A percentile compares a stretch with the other conserved stretches of the same genome.
Conservation (phyloP, 2,888 invertebrate species). For the Cosmia trapezina region DNA sequence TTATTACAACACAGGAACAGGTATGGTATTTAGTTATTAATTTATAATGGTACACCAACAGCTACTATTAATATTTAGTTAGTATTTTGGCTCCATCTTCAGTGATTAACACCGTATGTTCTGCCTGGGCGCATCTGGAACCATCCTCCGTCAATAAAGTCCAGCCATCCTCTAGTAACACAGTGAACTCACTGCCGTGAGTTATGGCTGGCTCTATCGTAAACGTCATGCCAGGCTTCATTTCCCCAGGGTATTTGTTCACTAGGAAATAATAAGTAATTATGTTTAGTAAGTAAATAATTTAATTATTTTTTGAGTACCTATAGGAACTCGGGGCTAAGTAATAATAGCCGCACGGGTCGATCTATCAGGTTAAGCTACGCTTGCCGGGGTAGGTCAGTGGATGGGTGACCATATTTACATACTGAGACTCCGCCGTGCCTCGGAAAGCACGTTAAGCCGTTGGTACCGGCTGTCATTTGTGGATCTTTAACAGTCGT, state of each 20-base stretch:
- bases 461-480: too few species aligned
- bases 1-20: constrained; percentile 26
- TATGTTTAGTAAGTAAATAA: background rate
- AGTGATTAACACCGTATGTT: constrained; percentile 97
- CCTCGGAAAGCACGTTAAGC: too few species aligned
- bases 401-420: too few species aligned
- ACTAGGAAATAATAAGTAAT: constrained; percentile 80
- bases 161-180: constrained; percentile 97
- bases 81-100: constrained; percentile 94
- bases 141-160: constrained; percentile 96
- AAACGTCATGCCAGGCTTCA: constrained; percentile 98
- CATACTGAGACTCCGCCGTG: too few species aligned
- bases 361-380: too few species aligned
- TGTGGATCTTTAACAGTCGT: too few species aligned
- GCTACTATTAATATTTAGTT: constrained; percentile 84
- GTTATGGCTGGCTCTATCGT: constrained; percentile 97
- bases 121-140: constrained; percentile 96
- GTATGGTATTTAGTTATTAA: background rate
- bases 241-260: constrained; percentile 92
- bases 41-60: background rate
- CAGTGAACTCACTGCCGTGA: constrained; percentile 92
- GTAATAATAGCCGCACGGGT: too few species aligned
- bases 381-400: too few species aligned
- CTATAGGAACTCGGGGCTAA: too few species aligned
- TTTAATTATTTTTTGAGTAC: background rate